Base-by-base conservation (phyloP, 2,888 invertebrate genomes). In the Anoncus sp. region DNA sequence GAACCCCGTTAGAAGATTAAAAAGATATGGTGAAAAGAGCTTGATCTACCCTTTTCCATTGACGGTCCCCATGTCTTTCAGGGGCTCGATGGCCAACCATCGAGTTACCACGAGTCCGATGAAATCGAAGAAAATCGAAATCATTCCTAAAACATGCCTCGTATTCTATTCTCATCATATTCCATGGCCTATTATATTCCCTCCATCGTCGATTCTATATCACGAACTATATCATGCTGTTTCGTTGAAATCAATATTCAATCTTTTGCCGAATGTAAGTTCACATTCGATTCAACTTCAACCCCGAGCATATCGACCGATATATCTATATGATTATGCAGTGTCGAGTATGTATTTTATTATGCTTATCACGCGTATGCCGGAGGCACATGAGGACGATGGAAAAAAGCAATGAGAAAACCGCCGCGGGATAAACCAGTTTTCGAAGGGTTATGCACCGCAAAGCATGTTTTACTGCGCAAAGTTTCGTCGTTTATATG, bases 371-470 rank as follows among this genome's bases (percentile, higher is more conserved):
- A 43, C 60, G 75, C 76, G 77, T 75, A 78, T 72, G 75, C 75
- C 73, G 69, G 76, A 69, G 75, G 82, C 77, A 63, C 55, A 63
- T 57, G 63, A 59, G 67, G 66, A 72, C 57, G 75, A 75, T 55
- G 43, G 45, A 24, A 77, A 73, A 79, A 79, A 79, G 40, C 70
- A 49, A 70, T 63, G 63, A 71, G 55, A 79, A 74, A 59, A 74
- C 35, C 35, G 60, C 62, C 59, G 38, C 47, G 66, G 60, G 75
- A 57, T 78, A 83, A 83, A 83, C 83, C 83, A 81, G 83, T 83
- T 82, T 79, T 78, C 62, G 60, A 76, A 66, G 74, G 63, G 63
- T 66, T 63, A 65, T 57, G 55, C 43, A 63, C 45, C 67, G 43
- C 53, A 31, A 24, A 59, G 66, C 70, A 14, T 70, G 69, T 75